These are phyloP conservation scores for Sarcophilus harrisii DNA, from an alignment of 2,797 vertebrate species.

Conservation along the genomic window DNA sequence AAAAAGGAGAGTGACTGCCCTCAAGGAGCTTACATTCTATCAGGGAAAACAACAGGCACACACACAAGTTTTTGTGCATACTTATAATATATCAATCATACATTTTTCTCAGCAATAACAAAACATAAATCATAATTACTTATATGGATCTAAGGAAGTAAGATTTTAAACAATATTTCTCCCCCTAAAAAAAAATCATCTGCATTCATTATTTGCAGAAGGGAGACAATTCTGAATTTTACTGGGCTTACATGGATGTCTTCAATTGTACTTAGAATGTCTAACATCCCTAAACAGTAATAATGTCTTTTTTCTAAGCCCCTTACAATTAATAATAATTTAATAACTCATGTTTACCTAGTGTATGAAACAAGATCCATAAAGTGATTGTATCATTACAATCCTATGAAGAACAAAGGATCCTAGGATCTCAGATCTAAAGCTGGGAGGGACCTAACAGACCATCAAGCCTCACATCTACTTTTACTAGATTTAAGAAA, in stretches of 20 bases:
- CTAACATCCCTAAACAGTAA: neutral
- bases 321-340: neutral
- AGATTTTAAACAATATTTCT: neutral
- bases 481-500: slow-evolving; percentile 32
- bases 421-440: neutral
- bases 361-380: neutral
- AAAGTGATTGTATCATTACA: neutral
- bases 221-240: neutral
- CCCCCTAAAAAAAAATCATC: neutral
- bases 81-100: neutral
- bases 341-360: neutral
- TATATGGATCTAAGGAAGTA: neutral
- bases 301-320: neutral
- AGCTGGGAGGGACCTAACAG: neutral
- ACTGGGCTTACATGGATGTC: neutral
- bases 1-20: neutral
- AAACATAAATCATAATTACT: neutral
- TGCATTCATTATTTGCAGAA: neutral
- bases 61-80: neutral
- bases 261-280: neutral
- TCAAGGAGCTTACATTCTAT: neutral
- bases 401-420: neutral
- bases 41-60: neutral
- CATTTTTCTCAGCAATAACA: neutral
- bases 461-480: neutral